These are phyloP conservation scores for Pseudois nayaur DNA, from an alignment of 2,113 vertebrate genomes.

Conservation along the genomic window DNA sequence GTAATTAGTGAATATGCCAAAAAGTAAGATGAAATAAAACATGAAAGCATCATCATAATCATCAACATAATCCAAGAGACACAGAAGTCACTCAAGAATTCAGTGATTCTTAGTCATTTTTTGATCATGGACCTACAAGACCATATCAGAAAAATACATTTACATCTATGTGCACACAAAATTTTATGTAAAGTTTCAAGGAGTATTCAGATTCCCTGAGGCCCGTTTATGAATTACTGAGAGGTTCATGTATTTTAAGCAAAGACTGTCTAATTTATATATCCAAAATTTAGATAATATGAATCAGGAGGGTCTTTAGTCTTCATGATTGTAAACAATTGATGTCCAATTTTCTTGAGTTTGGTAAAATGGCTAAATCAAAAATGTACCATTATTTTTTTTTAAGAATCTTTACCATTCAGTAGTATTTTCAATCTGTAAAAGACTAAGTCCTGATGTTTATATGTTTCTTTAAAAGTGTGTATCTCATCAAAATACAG, in stretches of 20 bases:
- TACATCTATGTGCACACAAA: background rate
- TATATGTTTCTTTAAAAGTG: constrained; percentile 35
- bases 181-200: background rate
- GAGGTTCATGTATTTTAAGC: background rate
- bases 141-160: background rate
- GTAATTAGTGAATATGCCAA: constrained; percentile 20
- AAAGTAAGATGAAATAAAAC: constrained; percentile 48
- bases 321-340: background rate
- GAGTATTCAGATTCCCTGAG: background rate
- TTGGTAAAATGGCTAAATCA: constrained; percentile 6
- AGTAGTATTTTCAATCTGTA: background rate
- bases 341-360: background rate
- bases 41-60: background rate
- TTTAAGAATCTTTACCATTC: background rate
- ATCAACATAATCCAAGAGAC: background rate
- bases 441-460: constrained; percentile 26
- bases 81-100: background rate
- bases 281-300: background rate
- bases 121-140: background rate
- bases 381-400: background rate
- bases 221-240: background rate
- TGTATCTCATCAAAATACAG: constrained; percentile 55
- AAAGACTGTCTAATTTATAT: background rate
- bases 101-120: background rate
- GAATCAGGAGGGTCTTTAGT: background rate